Percentiles rank a stretch among this genome's conserved stretches.
phyloP scores from a whole-genome alignment of 2,113 vertebrate genomes.

The Prinia subflava region DNA sequence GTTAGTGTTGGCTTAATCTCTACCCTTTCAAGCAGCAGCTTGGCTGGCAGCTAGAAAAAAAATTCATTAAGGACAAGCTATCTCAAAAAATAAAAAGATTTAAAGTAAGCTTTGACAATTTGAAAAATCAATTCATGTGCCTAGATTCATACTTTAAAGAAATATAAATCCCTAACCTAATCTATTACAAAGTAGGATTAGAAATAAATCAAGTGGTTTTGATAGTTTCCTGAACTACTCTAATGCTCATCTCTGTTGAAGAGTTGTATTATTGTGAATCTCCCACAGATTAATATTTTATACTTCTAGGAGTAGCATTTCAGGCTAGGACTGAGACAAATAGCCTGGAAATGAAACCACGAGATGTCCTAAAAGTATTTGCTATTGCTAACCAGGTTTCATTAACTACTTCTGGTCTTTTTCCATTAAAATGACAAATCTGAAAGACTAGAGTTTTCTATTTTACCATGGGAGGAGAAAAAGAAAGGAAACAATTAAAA shows the following conservation, averaged over 20 bases:
- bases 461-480: background rate
- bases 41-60: background rate
- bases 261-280: background rate
- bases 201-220: slow-evolving; percentile 12
- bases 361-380: background rate
- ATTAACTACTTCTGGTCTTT: background rate
- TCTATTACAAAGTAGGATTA: background rate
- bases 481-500: background rate
- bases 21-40: background rate
- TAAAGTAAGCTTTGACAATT: background rate
- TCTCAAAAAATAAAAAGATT: background rate
- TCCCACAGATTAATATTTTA: background rate
- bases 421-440: background rate
- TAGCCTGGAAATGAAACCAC: background rate
- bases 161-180: slow-evolving; percentile 1
- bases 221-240: background rate
- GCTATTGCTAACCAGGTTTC: background rate
- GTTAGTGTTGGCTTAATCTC: background rate
- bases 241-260: background rate
- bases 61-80: background rate
- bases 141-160: slow-evolving; percentile 8
- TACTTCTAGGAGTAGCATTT: background rate
- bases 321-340: background rate
- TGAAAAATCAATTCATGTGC: slow-evolving; percentile 10
- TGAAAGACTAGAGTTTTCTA: background rate